Base-by-base conservation (phyloP, 1,140 invertebrate species). In the Caenorhabditis brenneri region DNA sequence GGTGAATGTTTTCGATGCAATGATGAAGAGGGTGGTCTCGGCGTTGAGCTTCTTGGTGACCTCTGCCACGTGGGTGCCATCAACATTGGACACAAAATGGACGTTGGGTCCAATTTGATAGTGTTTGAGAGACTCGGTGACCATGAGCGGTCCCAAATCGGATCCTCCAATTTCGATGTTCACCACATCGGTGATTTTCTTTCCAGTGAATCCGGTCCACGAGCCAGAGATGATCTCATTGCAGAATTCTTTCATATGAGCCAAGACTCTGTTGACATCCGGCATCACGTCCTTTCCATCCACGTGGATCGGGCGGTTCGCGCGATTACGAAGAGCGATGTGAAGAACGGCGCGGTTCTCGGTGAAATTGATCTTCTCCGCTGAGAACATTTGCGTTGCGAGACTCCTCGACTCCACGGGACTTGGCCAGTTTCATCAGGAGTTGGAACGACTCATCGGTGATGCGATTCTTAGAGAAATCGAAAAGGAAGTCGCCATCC, bases 121-220 rank as follows among this genome's bases (percentile, higher is more conserved):
- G 15, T 95, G 94, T 89, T 97, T 96, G 31, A 99, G 92, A 4
- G 97, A 96, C 92, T 99, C 97, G 0, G 97, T 98, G 12, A 99
- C 97, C 97, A 99, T 99, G 27, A 98, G 92, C 1, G 97, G 97
- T 33, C 97, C 94, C 89, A 99, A 92, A 93, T 99, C 98, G 7
- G 97, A 99, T 33, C 98, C 98, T 79, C 98, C 98, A 90, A 99
- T 99, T 79, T 97, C 98, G 93, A 99, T 99, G 91, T 99, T 99
- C 36, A 99, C 95, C 69, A 99, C 95, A 93, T 99, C 97, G 83
- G 95, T 97, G 65, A 99, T 99, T 81, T 94, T 91, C 92, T 98
- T 96, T 12, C 96, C 97, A 5, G 96, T 96, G 91, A 95, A 98
- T 42, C 97, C 95, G 89, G 93, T 93, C 95, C 95, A 96, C 86